Conservation (phyloP, 2,888 invertebrate species). For the Byasa hedistus region DNA sequence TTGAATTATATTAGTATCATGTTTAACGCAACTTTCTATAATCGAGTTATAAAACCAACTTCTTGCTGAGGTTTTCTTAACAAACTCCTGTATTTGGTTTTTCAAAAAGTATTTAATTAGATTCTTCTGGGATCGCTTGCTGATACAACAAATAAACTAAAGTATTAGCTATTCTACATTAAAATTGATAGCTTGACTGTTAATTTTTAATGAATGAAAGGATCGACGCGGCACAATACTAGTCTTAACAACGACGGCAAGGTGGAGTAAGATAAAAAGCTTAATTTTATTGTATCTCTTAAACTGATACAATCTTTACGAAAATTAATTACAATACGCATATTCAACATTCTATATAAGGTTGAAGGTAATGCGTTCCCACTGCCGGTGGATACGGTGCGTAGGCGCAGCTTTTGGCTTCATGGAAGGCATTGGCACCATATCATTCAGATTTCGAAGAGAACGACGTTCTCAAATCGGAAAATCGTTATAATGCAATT, state of each 20-base stretch:
- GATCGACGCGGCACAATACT: too few species aligned
- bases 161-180: too few species aligned
- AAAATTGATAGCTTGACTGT: too few species aligned
- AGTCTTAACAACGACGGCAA: neutral
- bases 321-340: slow-evolving; percentile 38
- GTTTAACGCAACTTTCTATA: too few species aligned
- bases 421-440: slow-evolving; percentile 36
- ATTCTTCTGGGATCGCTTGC: too few species aligned
- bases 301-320: slow-evolving; percentile 4
- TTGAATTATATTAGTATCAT: too few species aligned
- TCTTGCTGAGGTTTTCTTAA: too few species aligned
- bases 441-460: slow-evolving; percentile 30
- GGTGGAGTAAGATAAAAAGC: neutral
- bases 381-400: slow-evolving; percentile 35
- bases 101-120: too few species aligned
- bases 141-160: too few species aligned
- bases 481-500: slow-evolving; percentile 17
- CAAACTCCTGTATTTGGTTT: too few species aligned
- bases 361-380: slow-evolving; percentile 49
- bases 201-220: too few species aligned
- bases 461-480: slow-evolving; percentile 29
- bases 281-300: slow-evolving; percentile 6
- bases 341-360: slow-evolving; percentile 51
- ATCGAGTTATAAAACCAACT: too few species aligned
- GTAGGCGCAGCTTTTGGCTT: slow-evolving; percentile 57